phyloP scores from a whole-genome alignment of 2,797 vertebrate genomes.

The Chaetophractus vellerosus region DNA sequence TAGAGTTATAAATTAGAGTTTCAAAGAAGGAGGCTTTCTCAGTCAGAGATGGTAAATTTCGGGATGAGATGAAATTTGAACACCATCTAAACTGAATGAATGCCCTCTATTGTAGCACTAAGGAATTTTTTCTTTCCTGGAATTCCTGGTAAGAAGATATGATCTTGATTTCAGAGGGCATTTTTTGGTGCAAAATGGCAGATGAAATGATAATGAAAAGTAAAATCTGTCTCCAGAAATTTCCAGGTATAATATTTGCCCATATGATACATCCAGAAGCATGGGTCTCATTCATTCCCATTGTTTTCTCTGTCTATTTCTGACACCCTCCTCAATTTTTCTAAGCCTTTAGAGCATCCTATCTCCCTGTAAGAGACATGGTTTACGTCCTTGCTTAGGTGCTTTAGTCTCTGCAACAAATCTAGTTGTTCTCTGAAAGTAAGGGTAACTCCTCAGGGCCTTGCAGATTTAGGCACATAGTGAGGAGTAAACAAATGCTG shows the following conservation, averaged over 20 bases:
- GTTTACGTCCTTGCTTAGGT: not conserved
- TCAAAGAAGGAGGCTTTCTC: not conserved
- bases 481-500: not conserved
- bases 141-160: not conserved
- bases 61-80: not conserved
- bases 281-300: not conserved
- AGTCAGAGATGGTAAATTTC: not conserved
- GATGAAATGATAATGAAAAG: slow-evolving; percentile 14
- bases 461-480: not conserved
- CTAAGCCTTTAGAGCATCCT: not conserved
- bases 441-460: not conserved
- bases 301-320: not conserved
- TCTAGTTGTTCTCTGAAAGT: not conserved
- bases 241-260: not conserved
- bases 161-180: not conserved
- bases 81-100: not conserved
- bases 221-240: not conserved
- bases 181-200: not conserved
- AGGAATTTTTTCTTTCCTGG: not conserved
- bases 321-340: not conserved
- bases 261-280: not conserved
- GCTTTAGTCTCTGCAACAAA: not conserved
- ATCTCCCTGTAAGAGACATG: not conserved
- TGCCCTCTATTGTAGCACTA: not conserved
- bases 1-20: not conserved